Evolutionary conservation across 2,888 invertebrate species (phyloP), one percentile per base, ranked within the genome.

Genomic region (Tiphia femorata): DNA sequence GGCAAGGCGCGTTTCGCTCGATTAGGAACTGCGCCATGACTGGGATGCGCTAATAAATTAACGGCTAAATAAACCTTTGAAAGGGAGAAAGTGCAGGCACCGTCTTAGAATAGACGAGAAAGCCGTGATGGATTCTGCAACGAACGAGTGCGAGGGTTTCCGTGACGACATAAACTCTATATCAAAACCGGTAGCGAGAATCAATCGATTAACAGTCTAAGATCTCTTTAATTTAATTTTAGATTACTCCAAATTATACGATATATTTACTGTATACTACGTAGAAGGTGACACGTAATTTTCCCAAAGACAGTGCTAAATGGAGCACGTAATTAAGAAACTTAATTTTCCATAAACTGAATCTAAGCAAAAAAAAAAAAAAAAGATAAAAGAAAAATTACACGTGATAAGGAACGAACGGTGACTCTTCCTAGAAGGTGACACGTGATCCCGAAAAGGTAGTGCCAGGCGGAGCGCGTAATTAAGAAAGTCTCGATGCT

Each of bases 11-110:
- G 64, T 68, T 65, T 51, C 72, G 74, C 72, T 73, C 74, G 73
- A 74, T 74, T 74, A 74, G 68, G 59, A 67, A 58, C 65, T 64
- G 53, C 64, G 61, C 65, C 63, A 62, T 72, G 67, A 69, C 67
- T 63, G 63, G 66, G 58, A 58, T 56, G 38, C 58, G 56, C 65
- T 62, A 70, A 70, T 70, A 67, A 70, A 70, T 69, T 62, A 58
- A 57, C 63, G 62, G 56, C 35, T 55, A 58, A 67, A 65, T 67
- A 64, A 69, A 62, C 57, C 49, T 49, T 50, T 16, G 19, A 40
- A 37, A 50, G 52, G 41, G 43, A 49, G 49, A 49, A 38, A 40
- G 43, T 20, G 35, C 19, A 29, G 17, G 20, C 12, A 14, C 38
- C 48, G 27, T 52, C 63, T 49, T 56, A 54, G 63, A 63, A 63